Evolutionary conservation across 2,113 vertebrate genomes (phyloP), one percentile per base, ranked within the genome.

Genomic region (Formicarius rufipectus): DNA sequence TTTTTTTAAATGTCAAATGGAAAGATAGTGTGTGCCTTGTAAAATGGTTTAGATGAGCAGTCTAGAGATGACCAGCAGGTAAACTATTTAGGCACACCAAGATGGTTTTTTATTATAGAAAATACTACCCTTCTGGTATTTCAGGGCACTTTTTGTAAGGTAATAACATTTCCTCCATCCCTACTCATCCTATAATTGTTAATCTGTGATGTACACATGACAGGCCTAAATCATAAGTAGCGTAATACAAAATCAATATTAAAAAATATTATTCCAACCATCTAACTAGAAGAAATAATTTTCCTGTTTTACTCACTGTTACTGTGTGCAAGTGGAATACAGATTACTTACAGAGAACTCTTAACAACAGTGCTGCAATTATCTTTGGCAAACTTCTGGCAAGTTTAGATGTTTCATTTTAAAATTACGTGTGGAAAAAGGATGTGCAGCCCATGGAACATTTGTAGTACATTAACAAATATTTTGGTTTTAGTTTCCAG

Each of bases 371-470:
- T 6, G 13, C 60, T 95, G 74, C 63, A 88, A 95, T 85, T 84
- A 89, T 80, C 30, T 94, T 76, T 88, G 82, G 84, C 91, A 95
- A 97, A 93, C 35, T 89, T 89, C 62, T 94, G 91, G 39, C 49
- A 77, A 85, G 22, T 90, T 87, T 72, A 67, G 74, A 24, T 85
- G 87, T 69, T 93, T 92, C 84, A 30, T 66, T 92, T 87, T 90
- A 88, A 95, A 96, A 81, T 31, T 82, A 10, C 12, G 14, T 14
- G 12, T 58, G 31, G 45, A 37, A 73, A 80, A 93, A 67, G 16
- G 27, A 69, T 83, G 22, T 39, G 33, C 76, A 88, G 76, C 37
- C 88, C 53, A n/a, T 25, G 31, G 53, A 89, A 73, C 39, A 42
- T 63, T 55, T 77, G 72, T 63, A 40, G 31, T 2, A 45, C 7